Base-by-base conservation (phyloP, 2,797 vertebrate genomes). In the Hoplostethus atlanticus region DNA sequence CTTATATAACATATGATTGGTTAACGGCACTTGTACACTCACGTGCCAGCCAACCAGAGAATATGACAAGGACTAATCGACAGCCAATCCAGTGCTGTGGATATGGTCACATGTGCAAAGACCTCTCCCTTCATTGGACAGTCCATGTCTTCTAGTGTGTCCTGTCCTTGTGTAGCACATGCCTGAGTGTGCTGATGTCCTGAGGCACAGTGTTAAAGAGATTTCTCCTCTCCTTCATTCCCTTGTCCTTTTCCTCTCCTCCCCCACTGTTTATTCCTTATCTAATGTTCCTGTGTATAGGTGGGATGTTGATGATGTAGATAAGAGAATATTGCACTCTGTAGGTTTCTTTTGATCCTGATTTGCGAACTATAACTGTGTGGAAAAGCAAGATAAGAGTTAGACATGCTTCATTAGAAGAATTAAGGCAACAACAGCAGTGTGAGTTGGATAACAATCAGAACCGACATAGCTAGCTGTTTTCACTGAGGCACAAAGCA, bases 241-340 rank as follows among this genome's bases (percentile, higher is more conserved):
- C 72, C 46, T 36, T 71, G 16, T 71, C 60, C 47, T 62, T 69
- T 8, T 57, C 77, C 57, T 12, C 47, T 13, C 2, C 56, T 50
- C 44, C 52, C 56, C 6, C 3, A 6, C 55, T 34, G 58, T 77
- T 75, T 64, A 38, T 64, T 76, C 71, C 72, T 83, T 81, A 76
- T 89, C 84, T 78, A 81, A 78, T 80, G 79, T 89, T 86, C 80
- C 84, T 77, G 81, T 93, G 86, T 90, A 86, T 88, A 86, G 89
- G 88, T 92, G 91, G 79, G 89, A 83, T 87, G 73, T 89, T 52
- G 83, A 84, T 82, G 75, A 86, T 92, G 88, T 90, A 93, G 89
- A 93, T 90, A 91, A 91, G 89, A 92, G 79, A 92, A 84, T 90
- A 85, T 84, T 92, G 89, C 90, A 92, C 90, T 91, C 79, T 84